These are phyloP conservation scores for Machimus rusticus DNA, from an alignment of 2,888 invertebrate species.

Conservation along the genomic window DNA sequence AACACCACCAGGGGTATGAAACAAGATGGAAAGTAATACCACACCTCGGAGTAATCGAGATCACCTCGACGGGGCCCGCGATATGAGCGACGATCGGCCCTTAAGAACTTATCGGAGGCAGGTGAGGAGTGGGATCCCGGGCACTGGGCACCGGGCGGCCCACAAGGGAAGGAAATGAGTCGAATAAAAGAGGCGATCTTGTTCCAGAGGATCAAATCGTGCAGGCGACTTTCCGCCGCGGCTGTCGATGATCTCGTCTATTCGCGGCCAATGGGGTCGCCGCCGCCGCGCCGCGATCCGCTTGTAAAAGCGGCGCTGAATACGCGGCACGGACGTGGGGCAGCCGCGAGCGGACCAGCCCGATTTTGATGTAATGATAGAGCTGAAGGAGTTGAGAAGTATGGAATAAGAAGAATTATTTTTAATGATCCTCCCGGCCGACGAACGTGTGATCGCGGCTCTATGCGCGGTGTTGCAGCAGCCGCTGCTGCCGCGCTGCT, in stretches of 20 bases:
- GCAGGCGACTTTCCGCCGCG: not conserved
- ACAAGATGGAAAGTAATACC: constrained; percentile 48
- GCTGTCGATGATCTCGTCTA: constrained; percentile 28
- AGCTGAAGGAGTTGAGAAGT: constrained; percentile 13
- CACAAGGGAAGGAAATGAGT: constrained; percentile 3
- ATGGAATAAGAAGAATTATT: constrained; percentile 40
- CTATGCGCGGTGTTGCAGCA: not conserved
- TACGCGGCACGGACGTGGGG: constrained; percentile 30
- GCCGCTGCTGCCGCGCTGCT: not conserved
- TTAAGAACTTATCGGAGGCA: constrained; percentile 18
- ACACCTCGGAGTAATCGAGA: constrained; percentile 45
- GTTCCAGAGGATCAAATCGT: constrained; percentile 33
- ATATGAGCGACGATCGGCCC: constrained; percentile 38
- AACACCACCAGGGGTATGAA: constrained; percentile 43
- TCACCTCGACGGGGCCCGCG: not conserved
- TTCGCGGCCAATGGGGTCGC: constrained; percentile 12
- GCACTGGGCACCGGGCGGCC: not conserved
- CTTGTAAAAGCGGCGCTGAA: constrained; percentile 6
- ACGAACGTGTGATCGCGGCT: not conserved
- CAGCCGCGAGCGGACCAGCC: constrained; percentile 14
- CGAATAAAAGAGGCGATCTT: not conserved
- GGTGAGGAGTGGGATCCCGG: constrained; percentile 17
- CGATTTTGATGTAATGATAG: constrained; percentile 39
- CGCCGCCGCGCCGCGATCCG: not conserved
- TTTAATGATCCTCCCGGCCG: constrained; percentile 43